A percentile compares a stretch with the other conserved stretches of the same genome.
Evolutionary conservation across 2,888 invertebrate genomes (phyloP).

Genomic region (Cryptocephalus moraei): DNA sequence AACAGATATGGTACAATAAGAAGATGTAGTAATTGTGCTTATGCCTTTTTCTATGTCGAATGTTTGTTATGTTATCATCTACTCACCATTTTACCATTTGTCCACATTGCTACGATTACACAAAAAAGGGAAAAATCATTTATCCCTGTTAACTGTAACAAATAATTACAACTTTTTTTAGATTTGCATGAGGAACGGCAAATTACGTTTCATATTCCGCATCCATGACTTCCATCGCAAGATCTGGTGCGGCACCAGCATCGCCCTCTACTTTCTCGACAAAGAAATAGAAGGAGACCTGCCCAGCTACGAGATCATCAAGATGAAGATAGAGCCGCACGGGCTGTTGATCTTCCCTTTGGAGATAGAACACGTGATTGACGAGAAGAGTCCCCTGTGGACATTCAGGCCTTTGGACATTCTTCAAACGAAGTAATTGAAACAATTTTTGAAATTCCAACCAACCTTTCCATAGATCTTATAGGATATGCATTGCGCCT

Average conservation of each 20-base stretch:
- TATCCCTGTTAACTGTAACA: constrained; percentile 1
- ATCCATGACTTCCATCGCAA: constrained; percentile 64
- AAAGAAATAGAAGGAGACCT: constrained; percentile 50
- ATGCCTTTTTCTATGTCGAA: no score
- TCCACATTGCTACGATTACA: no score
- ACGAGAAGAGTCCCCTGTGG: constrained; percentile 66
- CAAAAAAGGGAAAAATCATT: background rate
- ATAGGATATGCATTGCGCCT: no score
- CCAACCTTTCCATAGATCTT: no score
- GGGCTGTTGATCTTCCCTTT: constrained; percentile 73
- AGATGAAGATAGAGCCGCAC: constrained; percentile 54
- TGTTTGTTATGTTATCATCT: no score
- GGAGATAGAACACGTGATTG: constrained; percentile 74
- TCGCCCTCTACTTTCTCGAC: constrained; percentile 58
- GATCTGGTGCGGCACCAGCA: constrained; percentile 46
- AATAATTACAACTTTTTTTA: no score
- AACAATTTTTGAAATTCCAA: no score
- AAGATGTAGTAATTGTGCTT: no score
- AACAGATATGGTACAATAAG: no score
- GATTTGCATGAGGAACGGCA: constrained; percentile 40
- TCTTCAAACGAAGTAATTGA: constrained; percentile 17
- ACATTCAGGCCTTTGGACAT: constrained; percentile 61
- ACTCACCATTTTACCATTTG: no score
- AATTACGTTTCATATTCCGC: constrained; percentile 66
- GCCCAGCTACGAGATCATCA: constrained; percentile 63